Evolutionary conservation across 2,113 vertebrate genomes (phyloP).

Genomic region (Melanerpes formicivorus): DNA sequence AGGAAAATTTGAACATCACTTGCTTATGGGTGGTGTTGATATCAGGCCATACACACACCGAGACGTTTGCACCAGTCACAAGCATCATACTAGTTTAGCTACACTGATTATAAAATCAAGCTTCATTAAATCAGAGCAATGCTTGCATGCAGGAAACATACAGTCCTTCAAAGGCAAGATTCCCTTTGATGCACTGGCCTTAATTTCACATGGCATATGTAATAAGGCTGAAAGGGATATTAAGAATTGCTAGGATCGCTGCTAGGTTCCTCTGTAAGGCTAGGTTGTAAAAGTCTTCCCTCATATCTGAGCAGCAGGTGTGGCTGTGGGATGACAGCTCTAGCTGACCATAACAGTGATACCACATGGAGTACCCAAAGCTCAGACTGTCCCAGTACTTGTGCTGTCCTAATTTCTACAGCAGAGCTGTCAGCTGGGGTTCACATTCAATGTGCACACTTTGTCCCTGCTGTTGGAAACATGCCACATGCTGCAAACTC

Average conservation of each 20-base stretch:
- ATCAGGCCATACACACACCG: background rate
- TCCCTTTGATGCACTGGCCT: slow-evolving; percentile 37
- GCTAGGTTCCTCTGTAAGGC: background rate
- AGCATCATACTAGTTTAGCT: background rate
- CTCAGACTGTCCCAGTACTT: background rate
- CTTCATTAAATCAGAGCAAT: slow-evolving; percentile 29
- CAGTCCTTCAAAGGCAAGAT: slow-evolving; percentile 34
- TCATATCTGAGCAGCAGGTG: background rate
- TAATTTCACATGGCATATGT: slow-evolving; percentile 25
- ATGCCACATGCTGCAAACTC: rapidly evolving
- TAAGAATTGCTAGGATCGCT: background rate
- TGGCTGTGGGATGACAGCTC: background rate
- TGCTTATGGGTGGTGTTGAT: background rate
- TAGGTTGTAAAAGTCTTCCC: background rate
- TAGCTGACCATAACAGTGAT: background rate
- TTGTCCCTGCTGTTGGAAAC: background rate
- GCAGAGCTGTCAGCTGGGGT: background rate
- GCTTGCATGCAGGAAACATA: slow-evolving; percentile 29
- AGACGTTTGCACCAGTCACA: background rate
- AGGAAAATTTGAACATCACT: background rate
- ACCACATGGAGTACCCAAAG: rapidly evolving
- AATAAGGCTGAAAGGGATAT: slow-evolving; percentile 23
- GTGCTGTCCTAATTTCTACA: background rate
- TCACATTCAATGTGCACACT: background rate
- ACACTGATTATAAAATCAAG: slow-evolving; percentile 42